A percentile compares a stretch with the other conserved stretches of the same genome.
phyloP scores from a whole-genome alignment of 2,888 invertebrate genomes.

The Mimachlamys varia region DNA sequence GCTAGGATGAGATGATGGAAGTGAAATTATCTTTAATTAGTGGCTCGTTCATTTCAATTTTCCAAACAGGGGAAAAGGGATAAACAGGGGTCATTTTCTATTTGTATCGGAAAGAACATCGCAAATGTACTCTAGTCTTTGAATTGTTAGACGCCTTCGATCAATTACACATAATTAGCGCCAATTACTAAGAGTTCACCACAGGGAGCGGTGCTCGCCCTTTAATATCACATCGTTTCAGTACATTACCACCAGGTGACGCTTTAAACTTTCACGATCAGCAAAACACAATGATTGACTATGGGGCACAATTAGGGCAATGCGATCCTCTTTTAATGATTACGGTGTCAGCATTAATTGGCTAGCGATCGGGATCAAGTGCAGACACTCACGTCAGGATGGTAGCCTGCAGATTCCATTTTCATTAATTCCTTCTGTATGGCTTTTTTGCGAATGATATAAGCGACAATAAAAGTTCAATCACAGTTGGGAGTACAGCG shows the following conservation, averaged over 20 bases:
- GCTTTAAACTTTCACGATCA: neutral
- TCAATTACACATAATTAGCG: slow-evolving; percentile 9
- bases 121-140: neutral
- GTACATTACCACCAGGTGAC: slow-evolving; percentile 25
- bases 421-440: neutral
- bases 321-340: neutral
- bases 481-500: neutral
- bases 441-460: neutral
- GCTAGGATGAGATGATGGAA: no score
- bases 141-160: neutral
- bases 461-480: neutral
- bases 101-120: neutral
- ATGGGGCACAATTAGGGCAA: neutral
- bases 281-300: neutral
- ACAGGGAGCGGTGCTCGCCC: neutral
- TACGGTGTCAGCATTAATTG: neutral
- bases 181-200: slow-evolving; percentile 18
- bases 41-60: no score
- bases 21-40: no score
- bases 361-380: neutral
- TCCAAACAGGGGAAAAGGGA: no score
- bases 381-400: neutral
- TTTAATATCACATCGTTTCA: neutral
- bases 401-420: neutral
- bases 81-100: no score